phyloP scores from a whole-genome alignment of 2,888 invertebrate species.

The Dichetophora obliterata region DNA sequence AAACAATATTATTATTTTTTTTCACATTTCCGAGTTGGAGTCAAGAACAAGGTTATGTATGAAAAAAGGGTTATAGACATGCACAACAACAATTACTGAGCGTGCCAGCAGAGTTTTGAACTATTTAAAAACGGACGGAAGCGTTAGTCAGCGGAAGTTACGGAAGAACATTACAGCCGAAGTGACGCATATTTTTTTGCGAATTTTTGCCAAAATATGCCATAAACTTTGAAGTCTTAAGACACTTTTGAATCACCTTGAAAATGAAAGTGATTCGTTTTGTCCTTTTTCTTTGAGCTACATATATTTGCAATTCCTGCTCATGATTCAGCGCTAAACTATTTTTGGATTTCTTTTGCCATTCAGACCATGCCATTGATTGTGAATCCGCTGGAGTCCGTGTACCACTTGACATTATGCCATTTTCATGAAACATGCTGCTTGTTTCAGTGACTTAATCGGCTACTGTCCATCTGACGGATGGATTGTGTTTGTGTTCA shows the following conservation, averaged over 20 bases:
- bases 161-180: neutral
- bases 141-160: neutral
- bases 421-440: neutral
- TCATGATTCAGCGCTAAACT: neutral
- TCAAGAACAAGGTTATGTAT: neutral
- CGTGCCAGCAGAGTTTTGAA: neutral
- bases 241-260: neutral
- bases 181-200: neutral
- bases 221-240: neutral
- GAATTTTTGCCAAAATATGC: neutral
- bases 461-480: conserved; percentile 9
- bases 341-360: neutral
- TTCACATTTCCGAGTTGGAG: neutral
- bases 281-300: neutral
- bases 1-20: conserved; percentile 3
- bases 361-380: neutral
- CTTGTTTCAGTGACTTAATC: neutral
- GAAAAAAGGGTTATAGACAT: neutral
- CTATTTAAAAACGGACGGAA: neutral
- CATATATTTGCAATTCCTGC: neutral
- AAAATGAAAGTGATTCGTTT: neutral
- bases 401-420: neutral
- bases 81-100: neutral
- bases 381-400: neutral
- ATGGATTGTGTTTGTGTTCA: neutral